Evolutionary conservation across 2,113 vertebrate species (phyloP).

Genomic region (Rhadina sibilatrix): DNA sequence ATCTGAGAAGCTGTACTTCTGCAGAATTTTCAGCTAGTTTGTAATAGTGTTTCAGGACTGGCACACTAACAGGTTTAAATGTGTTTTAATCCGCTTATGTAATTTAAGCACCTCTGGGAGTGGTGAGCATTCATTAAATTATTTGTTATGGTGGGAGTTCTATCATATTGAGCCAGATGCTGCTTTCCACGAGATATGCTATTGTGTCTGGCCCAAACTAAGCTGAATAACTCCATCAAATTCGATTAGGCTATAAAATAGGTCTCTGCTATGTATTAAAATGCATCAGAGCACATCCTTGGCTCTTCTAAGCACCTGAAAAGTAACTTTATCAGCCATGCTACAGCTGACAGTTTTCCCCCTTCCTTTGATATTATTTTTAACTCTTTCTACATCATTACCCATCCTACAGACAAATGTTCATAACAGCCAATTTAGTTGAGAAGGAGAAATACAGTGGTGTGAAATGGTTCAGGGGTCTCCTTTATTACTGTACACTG

Average conservation of each 20-base stretch:
- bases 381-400: slow-evolving; percentile 29
- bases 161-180: slow-evolving; percentile 32
- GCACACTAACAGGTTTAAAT: slow-evolving; percentile 33
- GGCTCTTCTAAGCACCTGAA: slow-evolving; percentile 12
- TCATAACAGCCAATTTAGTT: background rate
- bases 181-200: background rate
- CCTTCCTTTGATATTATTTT: background rate
- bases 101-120: slow-evolving; percentile 35
- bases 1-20: background rate
- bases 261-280: slow-evolving; percentile 14
- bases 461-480: background rate
- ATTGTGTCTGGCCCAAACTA: background rate
- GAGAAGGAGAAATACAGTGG: background rate
- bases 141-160: slow-evolving; percentile 21
- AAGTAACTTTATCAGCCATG: slow-evolving; percentile 17
- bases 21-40: background rate
- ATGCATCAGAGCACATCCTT: background rate
- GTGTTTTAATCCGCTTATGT: slow-evolving; percentile 4
- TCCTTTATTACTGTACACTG: background rate
- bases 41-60: background rate
- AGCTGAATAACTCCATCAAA: slow-evolving; percentile 27
- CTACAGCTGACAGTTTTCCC: background rate
- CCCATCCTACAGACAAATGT: background rate
- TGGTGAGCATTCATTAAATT: slow-evolving; percentile 2
- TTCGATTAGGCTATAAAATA: slow-evolving; percentile 21